Conservation (phyloP, 2,797 vertebrate species). For the Hydrocynus forskahlii region DNA sequence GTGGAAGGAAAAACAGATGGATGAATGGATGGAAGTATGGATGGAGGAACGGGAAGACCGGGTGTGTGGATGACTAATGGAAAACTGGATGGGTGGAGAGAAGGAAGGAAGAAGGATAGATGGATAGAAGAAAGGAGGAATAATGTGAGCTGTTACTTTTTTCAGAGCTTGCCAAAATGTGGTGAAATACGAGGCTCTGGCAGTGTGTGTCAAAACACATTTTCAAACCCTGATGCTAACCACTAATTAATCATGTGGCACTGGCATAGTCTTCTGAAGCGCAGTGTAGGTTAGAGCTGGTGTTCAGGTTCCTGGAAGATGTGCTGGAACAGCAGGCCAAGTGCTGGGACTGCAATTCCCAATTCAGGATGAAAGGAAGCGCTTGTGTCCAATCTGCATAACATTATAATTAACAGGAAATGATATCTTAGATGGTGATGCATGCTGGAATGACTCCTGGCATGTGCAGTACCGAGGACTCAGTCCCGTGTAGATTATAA, state of each 20-base stretch:
- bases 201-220: neutral
- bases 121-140: too few relatives aligned
- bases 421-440: constrained; percentile 46
- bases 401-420: constrained; percentile 54
- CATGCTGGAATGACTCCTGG: constrained; percentile 36
- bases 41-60: neutral
- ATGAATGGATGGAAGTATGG: neutral
- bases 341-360: constrained; percentile 41
- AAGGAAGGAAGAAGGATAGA: too few relatives aligned
- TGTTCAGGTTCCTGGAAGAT: constrained; percentile 46
- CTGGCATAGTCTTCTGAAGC: constrained; percentile 30
- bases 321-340: constrained; percentile 33
- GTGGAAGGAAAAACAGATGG: neutral
- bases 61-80: too few relatives aligned
- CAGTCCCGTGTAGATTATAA: constrained; percentile 55
- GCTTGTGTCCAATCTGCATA: constrained; percentile 50
- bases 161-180: neutral
- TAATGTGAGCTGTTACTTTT: neutral
- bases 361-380: constrained; percentile 45
- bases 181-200: neutral
- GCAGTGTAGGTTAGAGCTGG: constrained; percentile 50
- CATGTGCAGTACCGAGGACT: constrained; percentile 46
- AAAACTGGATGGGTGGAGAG: too few relatives aligned
- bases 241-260: constrained; percentile 56
- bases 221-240: constrained; percentile 43